Evolutionary conservation across 2,888 invertebrate genomes (phyloP), one percentile per base, ranked within the genome.

Genomic region (Dolichopus griseipennis): DNA sequence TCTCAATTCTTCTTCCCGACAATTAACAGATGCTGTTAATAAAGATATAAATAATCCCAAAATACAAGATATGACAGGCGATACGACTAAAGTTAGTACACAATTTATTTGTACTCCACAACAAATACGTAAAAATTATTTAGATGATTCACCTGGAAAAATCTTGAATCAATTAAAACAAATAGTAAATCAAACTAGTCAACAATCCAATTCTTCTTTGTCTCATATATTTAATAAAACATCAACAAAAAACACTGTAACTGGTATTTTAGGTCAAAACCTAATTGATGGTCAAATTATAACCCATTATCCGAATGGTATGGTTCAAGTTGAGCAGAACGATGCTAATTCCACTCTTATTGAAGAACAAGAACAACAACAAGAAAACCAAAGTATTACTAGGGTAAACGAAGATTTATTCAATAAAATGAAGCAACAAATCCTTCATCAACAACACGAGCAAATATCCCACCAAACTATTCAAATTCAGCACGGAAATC

Each of bases 201-300:
- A 52, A 52, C 52, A 52, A 15, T 6, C 52, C 18, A 52, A 18
- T n/a, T 52, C 52, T 33, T 66, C 15, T 6, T 22, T 61, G 21
- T 64, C 67, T 8, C 62, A 52, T 0, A 6, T 63, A 21, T 18
- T 52, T 18, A 52, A 52, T 15, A 52, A 61, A 67, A 65, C 69
- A 63, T 33, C 68, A 62, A 68, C 64, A 22, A 69, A 64, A 72
- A 72, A 65, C 71, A 69, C 61, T 72, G 71, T 63, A 71, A 72
- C 67, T 52, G 2, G 67, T 52, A 52, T 52, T 52, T 6, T n/a
- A 52, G 18, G 18, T 18, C 52, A 52, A 52, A 52, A 74, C 20
- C 74, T 73, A 6, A 73, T 75, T 66, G 75, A 75, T 65, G 75
- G 75, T 8, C 76, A 76, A 70, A 76, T 75, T 0, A 74, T 76